These are phyloP conservation scores for Nomada ferruginata DNA, from an alignment of 2,888 invertebrate genomes.

Conservation along the genomic window DNA sequence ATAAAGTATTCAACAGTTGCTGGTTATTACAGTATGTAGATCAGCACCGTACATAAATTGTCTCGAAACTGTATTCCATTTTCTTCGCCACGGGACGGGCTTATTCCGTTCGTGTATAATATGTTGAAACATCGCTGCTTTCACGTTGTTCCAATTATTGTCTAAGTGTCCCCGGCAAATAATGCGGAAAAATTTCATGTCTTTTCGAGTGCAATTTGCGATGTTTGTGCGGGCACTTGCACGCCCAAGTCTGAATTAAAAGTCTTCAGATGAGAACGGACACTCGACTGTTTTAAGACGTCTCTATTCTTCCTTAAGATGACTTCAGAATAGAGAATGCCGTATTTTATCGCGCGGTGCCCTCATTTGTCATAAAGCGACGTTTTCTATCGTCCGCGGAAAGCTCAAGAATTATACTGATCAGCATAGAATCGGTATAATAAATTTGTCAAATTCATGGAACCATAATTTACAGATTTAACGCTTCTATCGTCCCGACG, in stretches of 20 bases:
- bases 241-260: constrained; percentile 6
- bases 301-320: constrained; percentile 9
- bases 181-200: constrained; percentile 19
- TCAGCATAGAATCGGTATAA: background rate
- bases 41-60: constrained; percentile 18
- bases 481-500: too few species aligned
- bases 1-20: constrained; percentile 34
- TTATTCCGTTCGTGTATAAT: background rate
- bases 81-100: background rate
- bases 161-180: constrained; percentile 5
- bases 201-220: constrained; percentile 26
- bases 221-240: constrained; percentile 16
- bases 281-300: constrained; percentile 5
- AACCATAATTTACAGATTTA: too few species aligned
- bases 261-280: constrained; percentile 13
- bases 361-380: background rate
- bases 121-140: constrained; percentile 22
- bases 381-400: background rate
- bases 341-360: background rate
- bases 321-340: background rate
- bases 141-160: constrained; percentile 41
- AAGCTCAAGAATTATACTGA: background rate
- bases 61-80: constrained; percentile 14
- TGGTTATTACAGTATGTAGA: constrained; percentile 34
- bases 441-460: background rate